Conservation (phyloP, 2,113 vertebrate genomes). For the Macroglossus sobrinus region DNA sequence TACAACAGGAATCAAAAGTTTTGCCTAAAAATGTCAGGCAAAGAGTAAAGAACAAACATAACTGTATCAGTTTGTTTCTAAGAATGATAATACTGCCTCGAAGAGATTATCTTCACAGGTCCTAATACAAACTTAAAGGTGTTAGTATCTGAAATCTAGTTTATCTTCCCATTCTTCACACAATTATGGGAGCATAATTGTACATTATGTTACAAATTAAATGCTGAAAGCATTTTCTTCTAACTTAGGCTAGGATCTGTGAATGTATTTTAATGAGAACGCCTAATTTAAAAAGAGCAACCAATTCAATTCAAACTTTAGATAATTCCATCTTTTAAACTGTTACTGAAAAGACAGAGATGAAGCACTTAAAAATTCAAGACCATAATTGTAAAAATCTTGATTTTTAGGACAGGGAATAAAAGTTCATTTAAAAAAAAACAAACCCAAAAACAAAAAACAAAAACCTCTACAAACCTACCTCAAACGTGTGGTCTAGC, state of each 20-base stretch:
- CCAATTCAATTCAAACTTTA: constrained; percentile 19
- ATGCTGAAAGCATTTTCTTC: not conserved
- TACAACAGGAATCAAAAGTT: not conserved
- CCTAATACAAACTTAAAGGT: not conserved
- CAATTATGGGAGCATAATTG: not conserved
- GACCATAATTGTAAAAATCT: not conserved
- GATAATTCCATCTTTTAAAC: not conserved
- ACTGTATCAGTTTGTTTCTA: not conserved
- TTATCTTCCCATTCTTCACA: not conserved
- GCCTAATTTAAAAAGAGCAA: not conserved
- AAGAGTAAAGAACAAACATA: not conserved
- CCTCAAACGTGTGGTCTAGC: constrained; percentile 98
- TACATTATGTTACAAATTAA: constrained; percentile 3
- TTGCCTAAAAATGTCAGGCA: not conserved
- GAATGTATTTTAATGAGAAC: constrained; percentile 18
- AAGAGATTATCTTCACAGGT: not conserved
- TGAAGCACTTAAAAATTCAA: constrained; percentile 23
- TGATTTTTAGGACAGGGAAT: not conserved
- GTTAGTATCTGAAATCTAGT: not conserved
- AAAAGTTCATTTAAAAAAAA: constrained; percentile 35
- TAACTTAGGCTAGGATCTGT: not conserved
- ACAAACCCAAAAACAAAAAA: too few relatives aligned
- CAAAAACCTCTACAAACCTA: constrained; percentile 71
- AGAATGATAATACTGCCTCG: not conserved
- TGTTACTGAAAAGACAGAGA: constrained; percentile 15